phyloP scores from a whole-genome alignment of 2,888 invertebrate species.

The Sinelater perroti region DNA sequence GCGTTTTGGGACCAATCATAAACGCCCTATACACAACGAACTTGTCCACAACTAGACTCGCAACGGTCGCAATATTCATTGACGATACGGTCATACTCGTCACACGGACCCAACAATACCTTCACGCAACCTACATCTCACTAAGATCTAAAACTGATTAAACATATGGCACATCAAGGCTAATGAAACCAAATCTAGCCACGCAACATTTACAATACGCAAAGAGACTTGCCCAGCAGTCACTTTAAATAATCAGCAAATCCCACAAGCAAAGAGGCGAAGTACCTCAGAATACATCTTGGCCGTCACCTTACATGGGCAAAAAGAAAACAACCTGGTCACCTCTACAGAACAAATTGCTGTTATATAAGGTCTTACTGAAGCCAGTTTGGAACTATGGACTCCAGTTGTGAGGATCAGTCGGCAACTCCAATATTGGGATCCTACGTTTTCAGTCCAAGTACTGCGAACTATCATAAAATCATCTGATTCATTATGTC shows the following conservation, averaged over 20 bases:
- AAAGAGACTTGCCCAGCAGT: neutral
- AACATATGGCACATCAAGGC: neutral
- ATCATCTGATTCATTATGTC: too few species aligned
- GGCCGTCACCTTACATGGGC: too few species aligned
- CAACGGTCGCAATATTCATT: neutral
- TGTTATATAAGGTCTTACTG: too few species aligned
- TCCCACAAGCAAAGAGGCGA: neutral
- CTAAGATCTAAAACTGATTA: constrained; percentile 3
- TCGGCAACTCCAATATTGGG: too few species aligned
- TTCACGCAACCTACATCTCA: constrained; percentile 2
- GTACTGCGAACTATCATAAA: too few species aligned
- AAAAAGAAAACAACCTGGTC: too few species aligned
- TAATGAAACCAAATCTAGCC: neutral
- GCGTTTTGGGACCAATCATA: neutral
- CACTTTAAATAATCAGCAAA: neutral
- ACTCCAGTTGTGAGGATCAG: too few species aligned
- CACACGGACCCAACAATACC: neutral
- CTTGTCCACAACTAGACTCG: neutral
- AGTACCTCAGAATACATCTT: too few species aligned
- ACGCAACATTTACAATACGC: neutral
- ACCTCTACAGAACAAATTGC: neutral
- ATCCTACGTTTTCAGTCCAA: too few species aligned
- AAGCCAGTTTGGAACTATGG: too few species aligned
- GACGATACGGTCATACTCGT: constrained; percentile 1
- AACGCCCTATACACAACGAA: neutral